Evolutionary conservation across 35 echinoderm and acorn worm genomes (phyloP), one percentile per base, ranked within the genome.

Genomic region (Apostichopus japonicus): DNA sequence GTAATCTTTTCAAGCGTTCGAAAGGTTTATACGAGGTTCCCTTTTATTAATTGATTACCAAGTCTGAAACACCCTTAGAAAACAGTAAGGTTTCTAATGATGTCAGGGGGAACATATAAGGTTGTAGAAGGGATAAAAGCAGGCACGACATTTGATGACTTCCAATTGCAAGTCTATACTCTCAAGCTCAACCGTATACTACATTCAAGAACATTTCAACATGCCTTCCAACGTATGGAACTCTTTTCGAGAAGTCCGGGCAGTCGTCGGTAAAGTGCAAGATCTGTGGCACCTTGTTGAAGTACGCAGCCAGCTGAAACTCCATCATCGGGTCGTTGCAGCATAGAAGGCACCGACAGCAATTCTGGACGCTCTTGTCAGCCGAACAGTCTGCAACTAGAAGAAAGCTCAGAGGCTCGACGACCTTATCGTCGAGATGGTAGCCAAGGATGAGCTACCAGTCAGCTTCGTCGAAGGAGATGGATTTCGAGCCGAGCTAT

Each of bases 111-210:
- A 33, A 33, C 1, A 33, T 33, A 2, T 1, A 33, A 33, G 27
- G 27, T 33, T 33, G 27, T 33, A 33, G 27, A 33, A 33, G 33
- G 2, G 44, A 55, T 83, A 83, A 56, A 83, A 83, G 54, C 79
- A 13, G 79, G 52, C 24, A 10, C 54, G 54, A 83, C 4, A 44
- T 54, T 83, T 17, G n/a, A 6, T 2, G 33, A 5, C 8, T 55
- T 82, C 55, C 27, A 5, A 87, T 87, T 87, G 56, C 86, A 87
- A 83, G 79, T 56, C 79, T 13, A 83, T 83, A 17, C 79, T 83
- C 2, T 54, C 77, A 79, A 79, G 4, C 15, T 79, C 79, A 83
- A 83, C 79, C 33, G 0, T 4, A 44, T 44, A 44, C 33, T 44
- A 44, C 33, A 4, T 44, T 44, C 33, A 44, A 44, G 33, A 44